Evolutionary conservation across 2,113 vertebrate genomes (phyloP), one percentile per base, ranked within the genome.

Genomic region (Sakesphorus luctuosus): DNA sequence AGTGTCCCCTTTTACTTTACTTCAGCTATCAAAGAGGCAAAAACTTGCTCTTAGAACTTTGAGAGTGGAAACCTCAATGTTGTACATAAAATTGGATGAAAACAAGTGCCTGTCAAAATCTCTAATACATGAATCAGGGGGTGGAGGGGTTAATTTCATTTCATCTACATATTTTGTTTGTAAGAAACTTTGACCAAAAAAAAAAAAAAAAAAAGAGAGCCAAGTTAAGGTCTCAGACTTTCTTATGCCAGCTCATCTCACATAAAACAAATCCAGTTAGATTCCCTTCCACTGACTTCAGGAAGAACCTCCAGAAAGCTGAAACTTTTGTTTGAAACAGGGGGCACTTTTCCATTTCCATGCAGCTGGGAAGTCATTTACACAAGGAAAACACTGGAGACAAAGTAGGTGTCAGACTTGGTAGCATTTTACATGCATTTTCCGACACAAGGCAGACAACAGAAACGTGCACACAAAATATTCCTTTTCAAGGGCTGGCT

Each of bases 401-500:
- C 92, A 96, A 93, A 93, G 86, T 90, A 96, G 90, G 95, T 96
- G 95, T 96, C 94, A 96, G 94, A 96, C 94, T 65, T 46, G 28
- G 92, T 84, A 94, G 93, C 76, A 78, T 93, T 92, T 90, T 92
- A 94, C 90, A 96, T 77, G 79, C 87, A 68, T 95, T 95, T 92
- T 87, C 81, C 94, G 95, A 95, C 93, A 95, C 47, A 52, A 93
- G 69, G 94, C 96, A 96, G 95, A 96, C 92, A 93, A 94, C 44
- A 92, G 82, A 78, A 96, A 95, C 72, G 85, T 95, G 95, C 79
- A 81, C 92, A 83, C 72, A 81, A 91, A 95, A 21, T 69, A 89
- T 31, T 91, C 83, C 87, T 50, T 36, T 93, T 62, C 90, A 77
- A 94, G 59, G 79, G 43, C 82, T 80, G 50, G 55, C 62, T 44